These are phyloP conservation scores for Mythimna lalbum DNA, from an alignment of 2,888 invertebrate species.

Conservation along the genomic window DNA sequence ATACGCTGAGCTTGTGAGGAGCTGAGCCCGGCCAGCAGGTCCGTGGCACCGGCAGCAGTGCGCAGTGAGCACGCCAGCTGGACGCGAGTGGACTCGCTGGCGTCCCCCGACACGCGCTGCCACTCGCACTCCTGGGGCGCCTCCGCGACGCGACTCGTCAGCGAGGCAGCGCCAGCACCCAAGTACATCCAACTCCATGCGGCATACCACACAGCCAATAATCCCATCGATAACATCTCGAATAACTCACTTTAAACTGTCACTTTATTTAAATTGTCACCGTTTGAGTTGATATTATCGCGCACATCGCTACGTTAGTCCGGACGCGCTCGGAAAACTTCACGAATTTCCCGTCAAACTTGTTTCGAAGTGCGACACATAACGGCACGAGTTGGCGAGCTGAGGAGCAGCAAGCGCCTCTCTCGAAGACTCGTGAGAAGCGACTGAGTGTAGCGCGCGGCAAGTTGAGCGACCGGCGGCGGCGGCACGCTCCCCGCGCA, in stretches of 20 bases:
- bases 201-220: conserved; percentile 83
- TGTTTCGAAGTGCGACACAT: conserved; percentile 89
- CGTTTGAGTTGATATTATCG: conserved; percentile 81
- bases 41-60: conserved; percentile 92
- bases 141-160: conserved; percentile 90
- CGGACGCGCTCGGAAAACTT: conserved; percentile 87
- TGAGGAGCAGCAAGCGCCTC: conserved; percentile 73
- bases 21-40: conserved; percentile 92
- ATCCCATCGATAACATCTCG: conserved; percentile 87
- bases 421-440: conserved; percentile 77
- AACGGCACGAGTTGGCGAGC: conserved; percentile 81
- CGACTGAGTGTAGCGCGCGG: conserved; percentile 82
- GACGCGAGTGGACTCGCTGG: conserved; percentile 90
- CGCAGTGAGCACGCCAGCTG: conserved; percentile 92
- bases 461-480: conserved; percentile 86
- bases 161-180: conserved; percentile 83
- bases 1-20: conserved; percentile 93
- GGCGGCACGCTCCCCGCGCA: conserved; percentile 84
- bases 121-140: conserved; percentile 94
- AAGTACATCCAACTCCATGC: conserved; percentile 83
- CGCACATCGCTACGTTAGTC: conserved; percentile 87
- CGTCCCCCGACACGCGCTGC: conserved; percentile 90
- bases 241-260: conserved; percentile 87
- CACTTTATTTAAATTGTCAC: conserved; percentile 88
- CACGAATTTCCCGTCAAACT: conserved; percentile 90